Evolutionary conservation across 2,888 invertebrate species (phyloP).

Genomic region (Linnaemya vulpina): DNA sequence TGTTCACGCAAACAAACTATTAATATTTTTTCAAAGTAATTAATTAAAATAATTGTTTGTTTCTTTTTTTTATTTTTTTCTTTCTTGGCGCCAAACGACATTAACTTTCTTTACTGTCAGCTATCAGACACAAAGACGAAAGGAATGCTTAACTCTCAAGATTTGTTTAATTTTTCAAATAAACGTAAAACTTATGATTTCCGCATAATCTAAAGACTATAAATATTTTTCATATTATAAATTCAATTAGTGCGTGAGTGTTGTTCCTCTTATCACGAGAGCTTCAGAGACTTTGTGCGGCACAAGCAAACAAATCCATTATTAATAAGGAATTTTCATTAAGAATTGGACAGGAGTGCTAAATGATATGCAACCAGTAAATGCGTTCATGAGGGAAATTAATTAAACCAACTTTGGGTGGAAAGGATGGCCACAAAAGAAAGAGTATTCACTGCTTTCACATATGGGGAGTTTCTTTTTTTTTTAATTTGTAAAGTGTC

Average conservation of each 20-base stretch:
- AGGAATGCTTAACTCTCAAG: neutral
- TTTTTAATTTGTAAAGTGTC: neutral
- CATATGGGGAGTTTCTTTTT: neutral
- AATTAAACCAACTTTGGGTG: neutral
- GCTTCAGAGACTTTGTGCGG: neutral
- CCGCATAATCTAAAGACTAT: neutral
- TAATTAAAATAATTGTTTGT: neutral
- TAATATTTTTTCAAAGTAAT: neutral
- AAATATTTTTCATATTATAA: neutral
- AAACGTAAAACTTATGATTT: neutral
- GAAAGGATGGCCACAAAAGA: neutral
- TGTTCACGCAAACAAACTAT: slow-evolving; percentile 3
- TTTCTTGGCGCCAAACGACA: neutral
- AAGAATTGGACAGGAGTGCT: neutral
- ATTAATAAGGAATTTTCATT: neutral
- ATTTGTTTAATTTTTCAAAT: neutral
- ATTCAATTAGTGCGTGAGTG: neutral
- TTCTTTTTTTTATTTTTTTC: neutral
- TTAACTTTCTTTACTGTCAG: neutral
- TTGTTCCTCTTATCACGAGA: neutral
- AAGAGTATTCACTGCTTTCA: neutral
- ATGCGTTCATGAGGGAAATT: neutral
- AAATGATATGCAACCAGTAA: neutral
- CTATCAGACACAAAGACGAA: too few species aligned
- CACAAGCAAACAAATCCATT: neutral